Evolutionary conservation across 1,140 invertebrate species (phyloP).

Genomic region (Drosophila sturtevanti): DNA sequence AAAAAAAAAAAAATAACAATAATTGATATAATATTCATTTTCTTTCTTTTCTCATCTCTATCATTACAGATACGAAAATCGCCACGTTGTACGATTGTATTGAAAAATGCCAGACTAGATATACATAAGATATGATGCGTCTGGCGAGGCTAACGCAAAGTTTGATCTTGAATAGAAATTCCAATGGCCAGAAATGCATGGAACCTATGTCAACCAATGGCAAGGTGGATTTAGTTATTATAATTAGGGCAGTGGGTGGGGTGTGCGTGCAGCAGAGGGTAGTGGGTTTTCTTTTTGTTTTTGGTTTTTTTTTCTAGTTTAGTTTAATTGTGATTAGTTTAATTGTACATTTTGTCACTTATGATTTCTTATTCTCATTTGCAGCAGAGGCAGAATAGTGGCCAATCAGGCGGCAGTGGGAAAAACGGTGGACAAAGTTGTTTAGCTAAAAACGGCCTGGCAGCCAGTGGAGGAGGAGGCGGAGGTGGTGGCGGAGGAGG

Average conservation of each 20-base stretch:
- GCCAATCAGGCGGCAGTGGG: slow-evolving; percentile 23
- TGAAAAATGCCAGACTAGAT: slow-evolving; percentile 35
- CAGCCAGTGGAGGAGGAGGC: slow-evolving; percentile 54
- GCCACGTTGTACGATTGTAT: neutral
- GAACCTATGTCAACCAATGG: slow-evolving; percentile 43
- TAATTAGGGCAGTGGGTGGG: neutral
- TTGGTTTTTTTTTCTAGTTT: neutral
- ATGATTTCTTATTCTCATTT: neutral
- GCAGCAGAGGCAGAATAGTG: slow-evolving; percentile 62
- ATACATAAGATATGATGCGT: slow-evolving; percentile 68
- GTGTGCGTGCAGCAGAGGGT: neutral
- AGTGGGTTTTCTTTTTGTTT: neutral
- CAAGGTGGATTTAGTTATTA: slow-evolving; percentile 43
- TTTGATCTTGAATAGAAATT: slow-evolving; percentile 70
- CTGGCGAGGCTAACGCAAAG: slow-evolving; percentile 70
- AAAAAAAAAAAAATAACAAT: no score
- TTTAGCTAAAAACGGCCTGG: slow-evolving; percentile 62
- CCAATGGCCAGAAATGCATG: slow-evolving; percentile 49
- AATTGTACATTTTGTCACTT: neutral
- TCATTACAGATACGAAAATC: slow-evolving; percentile 17
- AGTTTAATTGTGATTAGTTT: neutral
- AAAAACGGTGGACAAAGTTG: slow-evolving; percentile 39
- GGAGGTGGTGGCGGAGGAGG: slow-evolving; percentile 44
- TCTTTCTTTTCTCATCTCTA: neutral
- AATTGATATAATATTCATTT: no score